Evolutionary conservation across 2,888 invertebrate species (phyloP).

Genomic region (Macropis europaea): DNA sequence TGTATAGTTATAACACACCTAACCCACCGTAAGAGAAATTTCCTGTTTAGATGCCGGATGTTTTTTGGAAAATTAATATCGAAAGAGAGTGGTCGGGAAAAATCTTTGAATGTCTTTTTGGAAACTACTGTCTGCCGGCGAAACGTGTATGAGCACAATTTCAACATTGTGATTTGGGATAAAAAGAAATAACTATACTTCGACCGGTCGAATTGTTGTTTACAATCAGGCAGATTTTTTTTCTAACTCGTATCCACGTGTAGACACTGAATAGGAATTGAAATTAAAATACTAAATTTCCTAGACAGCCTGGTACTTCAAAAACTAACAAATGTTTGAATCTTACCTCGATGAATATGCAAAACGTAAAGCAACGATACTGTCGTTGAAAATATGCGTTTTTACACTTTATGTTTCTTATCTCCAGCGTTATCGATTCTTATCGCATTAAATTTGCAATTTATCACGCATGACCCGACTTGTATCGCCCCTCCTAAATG

Average conservation of each 20-base stretch:
- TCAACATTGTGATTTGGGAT: constrained; percentile 26
- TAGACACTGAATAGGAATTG: no score
- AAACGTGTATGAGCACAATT: constrained; percentile 4
- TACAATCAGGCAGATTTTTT: background rate
- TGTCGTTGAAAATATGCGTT: background rate
- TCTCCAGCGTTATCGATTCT: constrained; percentile 9
- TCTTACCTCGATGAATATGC: background rate
- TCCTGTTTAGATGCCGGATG: constrained; percentile 5
- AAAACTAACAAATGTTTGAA: background rate
- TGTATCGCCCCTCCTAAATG: background rate
- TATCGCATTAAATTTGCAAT: background rate
- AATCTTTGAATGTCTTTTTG: background rate
- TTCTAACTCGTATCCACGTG: background rate
- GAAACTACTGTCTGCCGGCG: background rate
- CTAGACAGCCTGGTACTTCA: background rate
- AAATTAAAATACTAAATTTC: constrained; percentile 15
- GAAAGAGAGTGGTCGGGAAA: background rate
- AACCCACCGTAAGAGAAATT: constrained; percentile 39
- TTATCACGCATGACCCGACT: background rate
- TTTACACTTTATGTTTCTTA: background rate
- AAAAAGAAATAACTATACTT: background rate
- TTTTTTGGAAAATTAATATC: background rate
- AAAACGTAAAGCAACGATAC: background rate
- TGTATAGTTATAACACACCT: background rate
- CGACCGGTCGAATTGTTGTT: background rate